These are phyloP conservation scores for Cinclus cinclus DNA, from an alignment of 2,113 vertebrate species.

Conservation along the genomic window DNA sequence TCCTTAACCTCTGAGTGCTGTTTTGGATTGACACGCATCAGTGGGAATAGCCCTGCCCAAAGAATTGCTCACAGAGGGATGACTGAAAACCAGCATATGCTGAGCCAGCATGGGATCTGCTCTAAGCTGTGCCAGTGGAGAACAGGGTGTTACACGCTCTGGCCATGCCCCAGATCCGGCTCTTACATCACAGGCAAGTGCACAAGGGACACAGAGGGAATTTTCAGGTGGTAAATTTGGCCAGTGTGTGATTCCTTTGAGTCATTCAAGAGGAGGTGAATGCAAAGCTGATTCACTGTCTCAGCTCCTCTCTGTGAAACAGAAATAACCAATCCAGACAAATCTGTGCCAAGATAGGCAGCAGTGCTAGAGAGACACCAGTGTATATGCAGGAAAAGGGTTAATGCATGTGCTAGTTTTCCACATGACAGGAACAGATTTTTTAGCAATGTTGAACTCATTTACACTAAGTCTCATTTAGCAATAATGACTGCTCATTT, in stretches of 20 bases:
- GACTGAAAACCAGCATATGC: background rate
- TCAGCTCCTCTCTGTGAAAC: background rate
- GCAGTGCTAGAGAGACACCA: rapidly evolving
- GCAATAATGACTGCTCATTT: background rate
- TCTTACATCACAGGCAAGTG: background rate
- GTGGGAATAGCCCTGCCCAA: background rate
- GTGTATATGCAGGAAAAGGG: background rate
- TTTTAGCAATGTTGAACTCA: background rate
- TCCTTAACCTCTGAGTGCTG: background rate
- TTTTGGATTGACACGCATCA: background rate
- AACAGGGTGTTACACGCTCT: background rate
- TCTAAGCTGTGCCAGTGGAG: background rate
- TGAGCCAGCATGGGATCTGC: constrained; percentile 23
- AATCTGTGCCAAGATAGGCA: background rate
- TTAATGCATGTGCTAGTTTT: background rate
- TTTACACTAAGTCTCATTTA: background rate
- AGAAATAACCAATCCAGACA: background rate
- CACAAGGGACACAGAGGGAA: background rate
- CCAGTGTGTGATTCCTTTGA: background rate
- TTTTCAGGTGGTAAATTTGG: background rate
- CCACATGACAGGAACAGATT: rapidly evolving
- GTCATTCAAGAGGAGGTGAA: background rate
- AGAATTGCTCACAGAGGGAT: background rate
- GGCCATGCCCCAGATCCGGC: background rate
- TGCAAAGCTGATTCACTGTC: background rate